Base-by-base conservation (phyloP, 1,140 invertebrate species). In the Rhopalosiphum padi region DNA sequence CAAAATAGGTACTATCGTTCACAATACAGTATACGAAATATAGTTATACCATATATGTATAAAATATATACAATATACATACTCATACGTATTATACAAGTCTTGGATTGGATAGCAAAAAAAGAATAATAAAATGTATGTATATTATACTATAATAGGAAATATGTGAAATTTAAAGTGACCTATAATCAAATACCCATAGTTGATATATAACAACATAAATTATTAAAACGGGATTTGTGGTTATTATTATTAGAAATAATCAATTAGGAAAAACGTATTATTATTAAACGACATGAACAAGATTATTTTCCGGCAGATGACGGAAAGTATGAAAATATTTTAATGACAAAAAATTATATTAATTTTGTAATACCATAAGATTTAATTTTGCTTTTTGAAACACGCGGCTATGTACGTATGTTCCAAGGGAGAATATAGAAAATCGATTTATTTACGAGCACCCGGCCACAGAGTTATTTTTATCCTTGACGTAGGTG, bases 381-480 rank as follows among this genome's bases (percentile, higher is more conserved):
- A n/a, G n/a, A 18, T 2, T 85, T 85, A 85, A 85, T 88, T 88
- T 88, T 21, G 30, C 21, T 22, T 51, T 53, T 51, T 9, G 46
- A 88, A 88, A 35, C 35, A 3, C 21, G 35, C 8, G 41, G 53
- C 37, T 30, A 88, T 37, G 43, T 37, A 35, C 87, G 21, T 23
- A 41, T 15, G 86, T 55, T 25, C 22, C 22, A 23, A 0, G n/a
- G 51, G 87, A 90, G 25, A 68, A 90, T 90, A 90, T 90, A 90
- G 55, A 90, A 60, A 60, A 68, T 90, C 89, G 55, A 90, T 90
- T 90, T 90, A 90, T 68, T 60, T 41, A 68, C 25, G 89, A 90
- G 89, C 88, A 48, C 51, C 53, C 89, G 25, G 55, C 89, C 37
- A 90, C 30, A 11, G 55, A 5, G 89, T 90, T 90, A 90, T 90